Evolutionary conservation across 2,113 vertebrate genomes (phyloP), one percentile per base, ranked within the genome.

Genomic region (Tragelaphus imberbis): DNA sequence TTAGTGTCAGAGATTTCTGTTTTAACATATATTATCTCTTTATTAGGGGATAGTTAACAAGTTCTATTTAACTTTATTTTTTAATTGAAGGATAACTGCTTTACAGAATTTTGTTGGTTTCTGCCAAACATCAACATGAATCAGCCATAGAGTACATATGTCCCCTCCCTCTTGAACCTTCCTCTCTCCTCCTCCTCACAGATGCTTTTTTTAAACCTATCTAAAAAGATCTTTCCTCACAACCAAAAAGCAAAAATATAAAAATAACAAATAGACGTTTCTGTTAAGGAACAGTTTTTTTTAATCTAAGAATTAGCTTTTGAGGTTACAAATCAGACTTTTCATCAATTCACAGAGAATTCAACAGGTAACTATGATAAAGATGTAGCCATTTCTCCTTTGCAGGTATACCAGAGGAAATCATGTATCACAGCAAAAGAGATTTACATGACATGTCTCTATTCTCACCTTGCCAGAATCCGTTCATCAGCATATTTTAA

Each of bases 331-430:
- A 75, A 58, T 90, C 36, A 85, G 15, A 59, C 36, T 94, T 93
- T 87, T 88, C 47, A 65, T 94, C 68, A 94, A n/a, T 84, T 94
- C 84, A 87, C 5, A 90, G n/a, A 94, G 12, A 94, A 96, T 88
- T 84, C 51, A 97, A 96, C 16, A 94, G 27, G 53, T 96, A 84
- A 84, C 27, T 84, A 94, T 0, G 85, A 28, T 82, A 95, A 93
- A 33, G 14, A 77, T 47, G 90, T 33, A 68, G 95, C 10, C 23
- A 95, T 86, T 90, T 91, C 53, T 86, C 36, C 90, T 93, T 15
- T 91, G 19, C n/a, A 96, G 84, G 79, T 90, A 28, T 53, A 87
- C 79, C 58, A 95, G 36, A 84, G 84, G 94, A 90, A 93, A 96
- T 85, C 1, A 7, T 33, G 40, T 88, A 71, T 75, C 55, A 86